These are phyloP conservation scores for Notodonta dromedarius DNA, from an alignment of 2,888 invertebrate genomes.

Conservation along the genomic window DNA sequence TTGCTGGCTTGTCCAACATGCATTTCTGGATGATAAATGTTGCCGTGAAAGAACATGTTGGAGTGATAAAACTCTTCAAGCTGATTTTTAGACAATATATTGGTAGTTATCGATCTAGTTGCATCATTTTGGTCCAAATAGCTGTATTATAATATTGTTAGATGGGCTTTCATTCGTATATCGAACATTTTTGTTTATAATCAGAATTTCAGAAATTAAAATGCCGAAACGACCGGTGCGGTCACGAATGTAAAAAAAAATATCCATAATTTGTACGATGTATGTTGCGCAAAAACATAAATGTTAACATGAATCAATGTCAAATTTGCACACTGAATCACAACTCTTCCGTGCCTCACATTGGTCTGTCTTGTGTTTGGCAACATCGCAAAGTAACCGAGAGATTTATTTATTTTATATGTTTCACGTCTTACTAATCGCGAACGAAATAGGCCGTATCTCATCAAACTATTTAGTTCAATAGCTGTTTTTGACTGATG, in stretches of 20 bases:
- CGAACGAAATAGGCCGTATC: constrained; percentile 17
- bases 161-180: no score
- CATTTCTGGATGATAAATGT: neutral
- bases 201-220: no score
- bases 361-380: constrained; percentile 31
- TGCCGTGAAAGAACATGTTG: neutral
- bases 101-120: no score
- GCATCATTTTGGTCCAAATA: no score
- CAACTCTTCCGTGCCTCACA: constrained; percentile 10
- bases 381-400: constrained; percentile 21
- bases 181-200: no score
- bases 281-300: constrained; percentile 17
- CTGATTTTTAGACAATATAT: no score
- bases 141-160: no score
- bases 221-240: no score
- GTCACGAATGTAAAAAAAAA: no score
- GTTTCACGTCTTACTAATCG: constrained; percentile 21
- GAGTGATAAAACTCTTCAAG: no score
- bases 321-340: constrained; percentile 27
- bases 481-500: constrained; percentile 9
- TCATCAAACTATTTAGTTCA: constrained; percentile 13
- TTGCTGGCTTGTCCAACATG: neutral
- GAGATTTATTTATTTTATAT: constrained; percentile 24
- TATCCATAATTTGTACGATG: no score
- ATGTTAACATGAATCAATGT: constrained; percentile 29